Base-by-base conservation (phyloP, 2,888 invertebrate genomes). In the Metacarcinus magister region DNA sequence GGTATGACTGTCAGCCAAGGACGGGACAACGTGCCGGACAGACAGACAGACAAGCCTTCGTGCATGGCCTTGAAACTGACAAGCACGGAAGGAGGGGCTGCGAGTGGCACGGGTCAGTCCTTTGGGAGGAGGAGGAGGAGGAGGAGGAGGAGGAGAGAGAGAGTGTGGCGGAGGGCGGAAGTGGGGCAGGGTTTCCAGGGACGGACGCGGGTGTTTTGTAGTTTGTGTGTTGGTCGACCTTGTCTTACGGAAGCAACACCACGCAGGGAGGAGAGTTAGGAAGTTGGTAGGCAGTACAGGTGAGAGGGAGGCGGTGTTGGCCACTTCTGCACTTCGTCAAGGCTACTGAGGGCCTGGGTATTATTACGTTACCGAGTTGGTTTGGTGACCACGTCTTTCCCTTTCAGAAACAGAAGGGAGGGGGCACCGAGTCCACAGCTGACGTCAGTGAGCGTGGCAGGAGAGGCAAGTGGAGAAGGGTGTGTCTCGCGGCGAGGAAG, bases 161-260 rank as follows among this genome's bases (percentile, higher is more conserved):
- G 32, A 13, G 13, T 28, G 32, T 13, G 32, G 28, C 5, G 32
- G 82, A 13, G 32, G 32, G 82, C 28, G 82, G 32, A 3, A 32
- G 82, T 1, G 82, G 10, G 4, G 32, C 2, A 13, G 32, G 28
- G 82, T 32, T 82, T 82, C 82, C 82, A 82, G 1, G 82, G 82
- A 28, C 32, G 82, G 23, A n/a, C n/a, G n/a, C 67, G 82, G 13
- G 82, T 82, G 82, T 82, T 82, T 32, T 82, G 82, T 32, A 82
- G 82, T 82, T 82, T 32, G 82, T 82, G 82, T 82, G 82, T 82
- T 82, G 82, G 28, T 82, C 32, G 82, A 32, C 82, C 82, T 82
- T 32, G 82, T 82, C 82, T 28, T 32, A 32, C 28, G 82, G 32
- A 28, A 82, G 82, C 82, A 82, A 82, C 82, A 82, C 82, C 13